Percentiles rank a stretch among this genome's conserved stretches.
phyloP scores from a whole-genome alignment of 2,888 invertebrate genomes.

The Agrochola macilenta region DNA sequence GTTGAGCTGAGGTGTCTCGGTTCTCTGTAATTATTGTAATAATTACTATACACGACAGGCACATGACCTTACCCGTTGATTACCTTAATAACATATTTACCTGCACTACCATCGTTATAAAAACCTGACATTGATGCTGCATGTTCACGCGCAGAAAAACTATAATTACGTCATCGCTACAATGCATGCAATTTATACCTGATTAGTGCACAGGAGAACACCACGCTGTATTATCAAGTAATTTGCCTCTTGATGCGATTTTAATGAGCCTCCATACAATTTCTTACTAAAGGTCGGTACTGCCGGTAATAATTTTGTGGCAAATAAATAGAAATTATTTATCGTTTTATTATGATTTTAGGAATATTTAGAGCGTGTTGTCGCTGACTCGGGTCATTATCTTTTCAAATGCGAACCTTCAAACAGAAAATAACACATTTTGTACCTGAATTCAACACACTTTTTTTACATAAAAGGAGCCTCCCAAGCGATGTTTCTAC shows the following conservation, averaged over 20 bases:
- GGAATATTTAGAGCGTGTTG: constrained; percentile 13
- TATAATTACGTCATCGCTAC: not conserved
- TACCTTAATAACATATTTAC: constrained; percentile 29
- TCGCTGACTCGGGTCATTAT: not conserved
- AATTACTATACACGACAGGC: not conserved
- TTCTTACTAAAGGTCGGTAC: constrained; percentile 38
- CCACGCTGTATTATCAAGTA: constrained; percentile 8
- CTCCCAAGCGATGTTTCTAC: not conserved
- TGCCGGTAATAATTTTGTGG: constrained; percentile 14
- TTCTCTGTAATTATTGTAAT: not conserved
- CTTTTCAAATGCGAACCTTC: not conserved
- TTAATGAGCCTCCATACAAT: constrained; percentile 41
- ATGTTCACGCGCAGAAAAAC: constrained; percentile 29
- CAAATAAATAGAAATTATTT: not conserved
- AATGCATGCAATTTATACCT: constrained; percentile 13
- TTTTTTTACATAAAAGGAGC: not conserved
- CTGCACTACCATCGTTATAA: not conserved
- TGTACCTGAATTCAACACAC: not conserved
- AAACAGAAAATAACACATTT: not conserved
- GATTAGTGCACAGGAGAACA: constrained; percentile 12
- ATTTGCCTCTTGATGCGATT: constrained; percentile 47
- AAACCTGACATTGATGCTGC: constrained; percentile 26
- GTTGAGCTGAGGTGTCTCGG: not conserved
- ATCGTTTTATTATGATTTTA: constrained; percentile 10
- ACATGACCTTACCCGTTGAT: constrained; percentile 4